These are phyloP conservation scores for Solenopsis fugax DNA, from an alignment of 1,140 invertebrate genomes.

Conservation along the genomic window DNA sequence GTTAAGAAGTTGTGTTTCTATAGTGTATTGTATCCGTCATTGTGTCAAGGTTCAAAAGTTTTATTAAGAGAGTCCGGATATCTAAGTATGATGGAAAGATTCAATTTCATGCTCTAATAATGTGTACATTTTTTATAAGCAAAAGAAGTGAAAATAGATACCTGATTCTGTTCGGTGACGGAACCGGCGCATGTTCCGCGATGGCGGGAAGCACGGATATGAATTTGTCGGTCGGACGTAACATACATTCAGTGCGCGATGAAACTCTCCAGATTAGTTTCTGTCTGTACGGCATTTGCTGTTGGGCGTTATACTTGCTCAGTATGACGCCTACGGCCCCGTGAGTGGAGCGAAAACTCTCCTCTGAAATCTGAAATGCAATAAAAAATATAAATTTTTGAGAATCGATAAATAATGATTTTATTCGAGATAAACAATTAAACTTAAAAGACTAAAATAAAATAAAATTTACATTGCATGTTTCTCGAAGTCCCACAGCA, in stretches of 20 bases:
- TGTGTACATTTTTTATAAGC: conserved; percentile 29
- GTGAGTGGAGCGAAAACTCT: conserved; percentile 88
- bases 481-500: conserved; percentile 88
- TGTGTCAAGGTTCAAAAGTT: too few relatives aligned
- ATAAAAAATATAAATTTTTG: conserved; percentile 70
- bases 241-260: conserved; percentile 89
- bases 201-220: conserved; percentile 91
- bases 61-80: too few relatives aligned
- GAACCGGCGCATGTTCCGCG: conserved; percentile 88
- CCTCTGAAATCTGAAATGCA: conserved; percentile 89
- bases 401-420: conserved; percentile 27
- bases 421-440: neutral
- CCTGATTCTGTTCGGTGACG: conserved; percentile 87
- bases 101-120: neutral
- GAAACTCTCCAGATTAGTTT: conserved; percentile 91
- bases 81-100: neutral
- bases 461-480: conserved; percentile 87
- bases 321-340: conserved; percentile 88
- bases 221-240: conserved; percentile 92
- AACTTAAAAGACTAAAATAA: neutral
- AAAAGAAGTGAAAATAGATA: conserved; percentile 63
- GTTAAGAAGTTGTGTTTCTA: too few relatives aligned
- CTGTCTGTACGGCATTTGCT: conserved; percentile 90
- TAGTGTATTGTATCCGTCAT: too few relatives aligned
- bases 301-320: conserved; percentile 90